phyloP scores from a whole-genome alignment of 2,797 vertebrate genomes.

The Acrossocheilus fasciatus region DNA sequence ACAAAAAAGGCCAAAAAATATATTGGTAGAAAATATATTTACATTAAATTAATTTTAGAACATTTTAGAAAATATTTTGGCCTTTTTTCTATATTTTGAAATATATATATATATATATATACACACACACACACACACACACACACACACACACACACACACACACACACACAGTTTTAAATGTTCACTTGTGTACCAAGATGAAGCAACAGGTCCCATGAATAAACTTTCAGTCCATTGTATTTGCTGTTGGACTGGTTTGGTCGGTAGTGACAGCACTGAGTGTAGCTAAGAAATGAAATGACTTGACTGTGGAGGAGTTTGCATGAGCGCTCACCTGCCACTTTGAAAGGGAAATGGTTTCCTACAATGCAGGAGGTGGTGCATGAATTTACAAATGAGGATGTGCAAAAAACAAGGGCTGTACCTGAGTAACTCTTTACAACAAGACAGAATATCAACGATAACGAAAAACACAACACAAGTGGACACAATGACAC shows the following conservation, averaged over 20 bases:
- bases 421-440: slow-evolving; percentile 22
- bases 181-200: background rate
- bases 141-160: too few relatives aligned
- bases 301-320: slow-evolving; percentile 56
- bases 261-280: background rate
- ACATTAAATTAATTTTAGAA: too few relatives aligned
- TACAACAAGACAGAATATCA: background rate
- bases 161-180: background rate
- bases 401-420: slow-evolving; percentile 29
- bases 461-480: background rate
- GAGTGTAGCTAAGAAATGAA: slow-evolving; percentile 17
- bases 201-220: background rate
- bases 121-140: too few relatives aligned
- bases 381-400: slow-evolving; percentile 15
- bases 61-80: too few relatives aligned
- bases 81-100: too few relatives aligned
- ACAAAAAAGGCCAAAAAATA: too few relatives aligned
- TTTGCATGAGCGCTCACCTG: slow-evolving; percentile 31
- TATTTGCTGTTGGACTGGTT: slow-evolving; percentile 35
- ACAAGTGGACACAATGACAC: background rate
- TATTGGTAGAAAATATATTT: too few relatives aligned
- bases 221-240: background rate
- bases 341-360: slow-evolving; percentile 44
- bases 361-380: background rate
- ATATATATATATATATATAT: too few relatives aligned